Evolutionary conservation across 2,888 invertebrate species (phyloP), one percentile per base, ranked within the genome.

Genomic region (Cyrtodaria siliqua): DNA sequence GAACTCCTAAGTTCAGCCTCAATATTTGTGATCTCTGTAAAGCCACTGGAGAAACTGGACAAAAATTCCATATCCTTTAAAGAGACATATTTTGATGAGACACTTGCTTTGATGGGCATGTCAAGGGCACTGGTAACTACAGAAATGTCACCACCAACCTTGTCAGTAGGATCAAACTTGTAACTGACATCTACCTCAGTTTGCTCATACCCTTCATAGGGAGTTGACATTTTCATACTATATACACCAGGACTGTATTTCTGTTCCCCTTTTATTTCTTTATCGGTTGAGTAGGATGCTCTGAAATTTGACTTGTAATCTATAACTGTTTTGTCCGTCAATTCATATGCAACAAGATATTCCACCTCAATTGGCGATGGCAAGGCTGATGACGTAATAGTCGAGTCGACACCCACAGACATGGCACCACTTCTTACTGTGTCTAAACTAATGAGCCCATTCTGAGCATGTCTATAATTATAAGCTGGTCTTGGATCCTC

Each of bases 1-100:
- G 8, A 12, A 27, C 26, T 68, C 24, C 47, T 73, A 3, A 62
- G 40, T n/a, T 62, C 59, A 16, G 62, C 18, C 12, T 72, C 49
- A 16, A 68, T n/a, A 38, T 62, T 49, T 18, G 67, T 64, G 8
- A 67, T 62, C 18, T 67, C 55, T 16, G 53, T 49, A 55, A 84
- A 73, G 12, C 70, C 78, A 67, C 78, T 83, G 14, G 75, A 76
- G 18, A 85, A 64, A 18, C 71, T 67, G 8, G 63, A 42, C n/a
- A 67, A 61, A 2, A 60, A 33, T 59, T 73, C 77, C 44, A 83
- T 59, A 23, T 78, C 64, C 18, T 29, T 44, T 18, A 57, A 1
- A 14, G 55, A 26, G 16, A 52, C 50, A 24, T 49, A 40, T 60
- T 26, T 62, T 24, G 52, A 16, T n/a, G 38, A 42, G 18, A 26